A percentile compares a stretch with the other conserved stretches of the same genome.
Conservation (phyloP, 2,888 invertebrate genomes). For the Gari tellinella region DNA sequence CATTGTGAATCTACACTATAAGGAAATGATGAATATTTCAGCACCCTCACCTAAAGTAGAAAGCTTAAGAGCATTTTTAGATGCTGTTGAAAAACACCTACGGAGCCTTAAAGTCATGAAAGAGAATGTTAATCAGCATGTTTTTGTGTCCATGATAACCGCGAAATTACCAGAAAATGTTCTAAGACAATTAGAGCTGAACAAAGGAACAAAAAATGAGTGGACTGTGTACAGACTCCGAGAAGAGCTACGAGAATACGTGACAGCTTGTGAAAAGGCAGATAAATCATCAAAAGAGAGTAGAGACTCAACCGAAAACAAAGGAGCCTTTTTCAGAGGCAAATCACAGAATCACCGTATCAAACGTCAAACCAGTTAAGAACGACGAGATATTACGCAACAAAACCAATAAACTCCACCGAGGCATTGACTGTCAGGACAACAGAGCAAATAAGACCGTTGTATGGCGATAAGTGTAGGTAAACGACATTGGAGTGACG, state of each 20-base stretch:
- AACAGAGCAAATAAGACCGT: neutral
- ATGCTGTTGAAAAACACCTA: slow-evolving; percentile 29
- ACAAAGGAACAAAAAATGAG: too few species aligned
- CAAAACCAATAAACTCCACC: too few species aligned
- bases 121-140: slow-evolving; percentile 30
- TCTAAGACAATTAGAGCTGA: too few species aligned
- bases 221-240: too few species aligned
- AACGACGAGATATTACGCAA: too few species aligned
- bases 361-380: too few species aligned
- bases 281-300: slow-evolving; percentile 15
- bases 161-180: too few species aligned
- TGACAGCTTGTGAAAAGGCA: slow-evolving; percentile 24
- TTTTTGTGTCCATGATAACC: slow-evolving; percentile 31
- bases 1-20: slow-evolving; percentile 33
- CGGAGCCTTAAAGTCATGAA: slow-evolving; percentile 30
- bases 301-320: neutral
- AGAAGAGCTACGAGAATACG: slow-evolving; percentile 24
- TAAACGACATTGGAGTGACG: slow-evolving; percentile 12
- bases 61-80: slow-evolving; percentile 29
- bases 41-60: slow-evolving; percentile 13
- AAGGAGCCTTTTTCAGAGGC: too few species aligned
- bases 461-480: slow-evolving; percentile 3
- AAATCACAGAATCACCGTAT: too few species aligned
- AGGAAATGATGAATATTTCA: slow-evolving; percentile 18
- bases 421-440: slow-evolving; percentile 6